These are phyloP conservation scores for Rhagoletis pomonella DNA, from an alignment of 1,140 invertebrate species.

Conservation along the genomic window DNA sequence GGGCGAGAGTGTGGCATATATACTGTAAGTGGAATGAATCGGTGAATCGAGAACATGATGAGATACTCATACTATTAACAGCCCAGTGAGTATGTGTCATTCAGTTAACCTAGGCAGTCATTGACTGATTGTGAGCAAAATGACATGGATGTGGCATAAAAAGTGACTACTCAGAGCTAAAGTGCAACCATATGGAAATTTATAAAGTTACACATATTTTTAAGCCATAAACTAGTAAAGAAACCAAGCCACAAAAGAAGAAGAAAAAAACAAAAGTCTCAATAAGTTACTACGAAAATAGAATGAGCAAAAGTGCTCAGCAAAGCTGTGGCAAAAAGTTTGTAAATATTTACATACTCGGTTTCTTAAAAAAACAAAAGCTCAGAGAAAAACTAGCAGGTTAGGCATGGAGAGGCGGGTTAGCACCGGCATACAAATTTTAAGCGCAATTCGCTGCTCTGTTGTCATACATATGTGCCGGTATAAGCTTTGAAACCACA, in stretches of 20 bases:
- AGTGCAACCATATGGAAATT: constrained; percentile 47
- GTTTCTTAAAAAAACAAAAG: too few species aligned
- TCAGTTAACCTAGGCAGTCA: constrained; percentile 2
- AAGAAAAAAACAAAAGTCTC: constrained; percentile 4
- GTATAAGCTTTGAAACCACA: not conserved
- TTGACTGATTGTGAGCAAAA: not conserved
- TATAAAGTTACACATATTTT: not conserved
- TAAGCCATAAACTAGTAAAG: constrained; percentile 7
- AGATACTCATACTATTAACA: not conserved
- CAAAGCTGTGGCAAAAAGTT: not conserved
- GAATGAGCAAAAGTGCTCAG: not conserved
- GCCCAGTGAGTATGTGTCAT: not conserved
- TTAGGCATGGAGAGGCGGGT: too few species aligned
- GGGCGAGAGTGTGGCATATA: not conserved
- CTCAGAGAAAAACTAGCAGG: too few species aligned
- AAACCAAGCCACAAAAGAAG: not conserved
- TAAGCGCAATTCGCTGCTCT: not conserved
- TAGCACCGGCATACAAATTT: not conserved
- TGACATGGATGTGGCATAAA: not conserved
- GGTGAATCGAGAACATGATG: too few species aligned
- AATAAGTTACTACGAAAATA: constrained; percentile 14
- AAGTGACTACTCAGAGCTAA: not conserved
- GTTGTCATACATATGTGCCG: not conserved
- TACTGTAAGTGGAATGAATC: not conserved
- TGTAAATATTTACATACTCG: too few species aligned